Conservation (phyloP, 2,113 vertebrate species). For the Myotis lucifugus region DNA sequence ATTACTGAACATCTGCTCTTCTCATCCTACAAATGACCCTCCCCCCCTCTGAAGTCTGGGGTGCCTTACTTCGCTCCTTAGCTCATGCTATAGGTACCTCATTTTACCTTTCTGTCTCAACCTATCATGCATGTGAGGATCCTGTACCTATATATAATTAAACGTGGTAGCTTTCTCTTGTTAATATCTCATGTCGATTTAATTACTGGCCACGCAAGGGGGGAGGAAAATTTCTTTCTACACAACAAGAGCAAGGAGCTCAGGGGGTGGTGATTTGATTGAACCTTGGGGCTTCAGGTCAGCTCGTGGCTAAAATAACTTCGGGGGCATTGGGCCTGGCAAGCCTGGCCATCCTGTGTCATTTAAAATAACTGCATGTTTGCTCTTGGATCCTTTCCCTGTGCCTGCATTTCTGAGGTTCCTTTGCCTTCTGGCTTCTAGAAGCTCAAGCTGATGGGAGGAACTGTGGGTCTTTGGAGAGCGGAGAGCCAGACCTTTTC, state of each 20-base stretch:
- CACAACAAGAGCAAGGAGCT: neutral
- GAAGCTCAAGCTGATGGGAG: neutral
- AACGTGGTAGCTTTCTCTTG: neutral
- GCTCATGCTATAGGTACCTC: neutral
- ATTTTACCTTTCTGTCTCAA: neutral
- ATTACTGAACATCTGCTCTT: neutral
- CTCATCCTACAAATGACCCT: neutral
- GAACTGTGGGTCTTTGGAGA: neutral
- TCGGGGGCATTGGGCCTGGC: neutral
- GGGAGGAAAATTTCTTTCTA: neutral
- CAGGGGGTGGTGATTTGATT: neutral
- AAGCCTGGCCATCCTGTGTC: neutral
- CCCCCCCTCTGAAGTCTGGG: neutral
- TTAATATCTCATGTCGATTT: neutral
- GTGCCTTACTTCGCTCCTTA: neutral
- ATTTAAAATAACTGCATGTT: neutral
- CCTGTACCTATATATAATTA: neutral
- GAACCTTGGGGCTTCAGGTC: neutral
- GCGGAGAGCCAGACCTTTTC: neutral
- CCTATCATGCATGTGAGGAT: neutral
- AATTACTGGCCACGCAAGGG: neutral
- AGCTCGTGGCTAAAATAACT: neutral
- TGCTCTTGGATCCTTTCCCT: neutral
- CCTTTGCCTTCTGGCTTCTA: neutral
- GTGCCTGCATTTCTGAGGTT: neutral